phyloP scores from a whole-genome alignment of 2,888 invertebrate species.

The Camptogramma bilineatum region DNA sequence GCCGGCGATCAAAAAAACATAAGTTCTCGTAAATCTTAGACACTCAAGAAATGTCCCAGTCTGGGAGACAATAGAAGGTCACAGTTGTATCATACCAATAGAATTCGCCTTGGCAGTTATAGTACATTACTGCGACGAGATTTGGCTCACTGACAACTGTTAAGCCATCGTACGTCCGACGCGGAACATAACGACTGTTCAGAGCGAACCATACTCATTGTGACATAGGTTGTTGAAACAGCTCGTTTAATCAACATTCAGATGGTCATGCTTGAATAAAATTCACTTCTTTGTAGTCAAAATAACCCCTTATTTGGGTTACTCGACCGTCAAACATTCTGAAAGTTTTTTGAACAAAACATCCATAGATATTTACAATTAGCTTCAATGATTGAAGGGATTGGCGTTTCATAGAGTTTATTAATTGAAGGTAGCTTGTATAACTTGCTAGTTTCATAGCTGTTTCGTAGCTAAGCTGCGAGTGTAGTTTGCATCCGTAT shows the following conservation, averaged over 20 bases:
- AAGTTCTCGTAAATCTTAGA: conserved; percentile 25
- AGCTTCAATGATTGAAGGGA: too few relatives aligned
- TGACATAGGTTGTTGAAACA: conserved; percentile 15
- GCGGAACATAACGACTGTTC: conserved; percentile 50
- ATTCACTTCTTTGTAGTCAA: not conserved
- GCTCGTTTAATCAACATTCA: conserved; percentile 24
- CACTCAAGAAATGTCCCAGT: conserved; percentile 59
- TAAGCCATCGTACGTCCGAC: conserved; percentile 45
- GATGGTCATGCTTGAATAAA: not conserved
- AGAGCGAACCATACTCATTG: conserved; percentile 34
- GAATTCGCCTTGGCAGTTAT: conserved; percentile 77
- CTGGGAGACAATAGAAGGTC: conserved; percentile 79
- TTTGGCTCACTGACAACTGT: conserved; percentile 75
- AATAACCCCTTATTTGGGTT: not conserved
- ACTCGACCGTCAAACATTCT: not conserved
- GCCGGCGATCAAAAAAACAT: conserved; percentile 7
- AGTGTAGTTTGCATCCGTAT: conserved; percentile 41
- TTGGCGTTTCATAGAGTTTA: too few relatives aligned
- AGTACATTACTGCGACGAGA: conserved; percentile 64
- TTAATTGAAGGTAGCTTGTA: too few relatives aligned
- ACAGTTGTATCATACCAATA: conserved; percentile 74
- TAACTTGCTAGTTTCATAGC: conserved; percentile 7
- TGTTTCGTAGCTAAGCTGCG: conserved; percentile 17
- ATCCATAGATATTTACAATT: too few relatives aligned
- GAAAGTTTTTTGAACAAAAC: too few relatives aligned